phyloP scores from a whole-genome alignment of 2,888 invertebrate species.

The Crossocerus cetratus region DNA sequence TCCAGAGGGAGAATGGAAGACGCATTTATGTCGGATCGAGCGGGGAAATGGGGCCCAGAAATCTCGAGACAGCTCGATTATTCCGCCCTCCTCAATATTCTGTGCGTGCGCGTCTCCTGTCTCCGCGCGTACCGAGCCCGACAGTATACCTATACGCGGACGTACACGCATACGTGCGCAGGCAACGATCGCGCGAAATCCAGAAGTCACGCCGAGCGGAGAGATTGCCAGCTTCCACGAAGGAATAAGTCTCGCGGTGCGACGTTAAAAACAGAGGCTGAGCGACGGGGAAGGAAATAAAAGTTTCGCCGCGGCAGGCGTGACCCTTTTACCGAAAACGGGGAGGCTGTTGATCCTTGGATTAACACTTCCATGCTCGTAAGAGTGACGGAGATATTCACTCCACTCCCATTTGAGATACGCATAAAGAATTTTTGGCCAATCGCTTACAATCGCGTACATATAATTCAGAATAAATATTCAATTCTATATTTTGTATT shows the following conservation, averaged over 20 bases:
- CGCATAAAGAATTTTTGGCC: no score
- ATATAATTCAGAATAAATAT: no score
- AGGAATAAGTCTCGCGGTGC: slow-evolving; percentile 33
- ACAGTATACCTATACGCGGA: no score
- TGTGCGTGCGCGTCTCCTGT: slow-evolving; percentile 17
- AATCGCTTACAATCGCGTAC: no score
- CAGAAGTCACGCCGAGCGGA: slow-evolving; percentile 39
- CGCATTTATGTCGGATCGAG: slow-evolving; percentile 40
- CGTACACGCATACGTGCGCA: no score
- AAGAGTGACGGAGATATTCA: no score
- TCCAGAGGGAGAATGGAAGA: slow-evolving; percentile 32
- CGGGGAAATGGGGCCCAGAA: slow-evolving; percentile 45
- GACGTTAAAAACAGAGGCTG: no score
- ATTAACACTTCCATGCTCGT: not conserved
- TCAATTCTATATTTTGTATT: no score
- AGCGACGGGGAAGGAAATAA: no score
- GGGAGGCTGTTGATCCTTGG: slow-evolving; percentile 20
- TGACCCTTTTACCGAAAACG: slow-evolving; percentile 50
- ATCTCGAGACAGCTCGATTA: slow-evolving; percentile 45
- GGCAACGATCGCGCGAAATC: slow-evolving; percentile 45
- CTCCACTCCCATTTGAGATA: no score
- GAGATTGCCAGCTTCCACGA: slow-evolving; percentile 33
- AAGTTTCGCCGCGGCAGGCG: slow-evolving; percentile 31
- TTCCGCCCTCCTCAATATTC: slow-evolving; percentile 54
- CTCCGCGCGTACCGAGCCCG: slow-evolving; percentile 36